A percentile compares a stretch with the other conserved stretches of the same genome.
phyloP scores from a whole-genome alignment of 1,140 invertebrate species.

The Gyrodactylus bullatarudis region DNA sequence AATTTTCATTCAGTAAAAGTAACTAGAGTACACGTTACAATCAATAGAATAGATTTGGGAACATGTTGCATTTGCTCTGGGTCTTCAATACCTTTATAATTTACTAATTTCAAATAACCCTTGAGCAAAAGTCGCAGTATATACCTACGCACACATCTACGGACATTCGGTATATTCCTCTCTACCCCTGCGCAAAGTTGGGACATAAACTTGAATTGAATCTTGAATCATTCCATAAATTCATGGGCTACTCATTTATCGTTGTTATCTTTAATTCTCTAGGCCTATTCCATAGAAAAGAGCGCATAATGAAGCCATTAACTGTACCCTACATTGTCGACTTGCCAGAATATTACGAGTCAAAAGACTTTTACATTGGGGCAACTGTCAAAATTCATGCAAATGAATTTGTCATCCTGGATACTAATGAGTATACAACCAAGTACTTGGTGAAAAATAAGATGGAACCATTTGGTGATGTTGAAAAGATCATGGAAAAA shows the following conservation, averaged over 20 bases:
- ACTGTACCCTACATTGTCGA: conserved; percentile 24
- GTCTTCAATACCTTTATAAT: neutral
- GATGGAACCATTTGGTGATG: neutral
- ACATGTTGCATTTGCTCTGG: no score
- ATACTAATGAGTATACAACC: conserved; percentile 47
- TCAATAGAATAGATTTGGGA: neutral
- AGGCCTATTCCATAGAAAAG: conserved; percentile 32
- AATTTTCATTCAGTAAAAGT: no score
- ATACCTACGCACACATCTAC: no score
- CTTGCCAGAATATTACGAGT: conserved; percentile 34
- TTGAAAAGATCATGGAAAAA: neutral
- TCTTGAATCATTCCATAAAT: neutral
- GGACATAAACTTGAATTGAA: neutral
- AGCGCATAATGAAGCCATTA: conserved; percentile 33
- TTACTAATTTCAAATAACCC: no score
- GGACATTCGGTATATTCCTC: neutral
- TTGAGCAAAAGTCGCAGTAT: neutral
- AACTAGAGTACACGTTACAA: no score
- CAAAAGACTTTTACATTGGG: conserved; percentile 44
- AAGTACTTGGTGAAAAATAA: neutral
- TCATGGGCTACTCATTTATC: neutral
- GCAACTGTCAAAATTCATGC: conserved; percentile 34
- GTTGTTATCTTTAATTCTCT: conserved; percentile 20
- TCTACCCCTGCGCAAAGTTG: no score
- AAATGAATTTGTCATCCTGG: conserved; percentile 37